Evolutionary conservation across 2,113 vertebrate species (phyloP), one percentile per base, ranked within the genome.

Genomic region (Macaca nemestrina): DNA sequence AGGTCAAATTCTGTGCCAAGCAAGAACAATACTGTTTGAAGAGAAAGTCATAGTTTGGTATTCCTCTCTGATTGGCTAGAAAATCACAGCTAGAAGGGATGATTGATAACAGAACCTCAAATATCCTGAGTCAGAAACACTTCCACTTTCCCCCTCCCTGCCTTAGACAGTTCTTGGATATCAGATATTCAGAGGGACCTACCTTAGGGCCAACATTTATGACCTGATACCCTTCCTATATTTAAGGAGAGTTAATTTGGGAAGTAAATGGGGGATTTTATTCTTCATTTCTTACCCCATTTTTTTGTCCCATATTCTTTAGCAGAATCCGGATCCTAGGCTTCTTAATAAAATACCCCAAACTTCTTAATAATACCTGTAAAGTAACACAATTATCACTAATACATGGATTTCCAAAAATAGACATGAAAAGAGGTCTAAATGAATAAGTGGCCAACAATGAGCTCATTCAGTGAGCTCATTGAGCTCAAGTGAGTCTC

Each of bases 301-400:
- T 38, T 73, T 73, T 25, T 64, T 5, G 3, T 1, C 8, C 88
- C 30, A 27, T 35, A 16, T 80, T 93, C 59, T 30, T 90, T 27
- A 86, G 72, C 17, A 84, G 10, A 73, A 35, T 78, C 23, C 40
- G 6, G 6, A 55, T 92, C 23, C 18, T 76, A 61, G 25, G 14
- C 3, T 93, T 91, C n/a, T 86, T 95, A 76, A 61, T 88, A 57
- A 83, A 64, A 52, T 30, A 76, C 45, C 43, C 17, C 8, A n/a
- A 50, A 8, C 95, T 96, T 88, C 43, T 92, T 96, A 96, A 59
- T 43, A 83, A 55, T 81, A 61, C 10, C 22, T 86, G 9, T 27
- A 16, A 68, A 87, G 13, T 32, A 38, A 73, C 40, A 50, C 5
- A 57, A 2, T 70, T 38, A 43, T 73, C 59, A 48, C 14, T 25